A percentile compares a stretch with the other conserved stretches of the same genome.
Evolutionary conservation across 2,888 invertebrate genomes (phyloP).

Genomic region (Podabrus alpinus): DNA sequence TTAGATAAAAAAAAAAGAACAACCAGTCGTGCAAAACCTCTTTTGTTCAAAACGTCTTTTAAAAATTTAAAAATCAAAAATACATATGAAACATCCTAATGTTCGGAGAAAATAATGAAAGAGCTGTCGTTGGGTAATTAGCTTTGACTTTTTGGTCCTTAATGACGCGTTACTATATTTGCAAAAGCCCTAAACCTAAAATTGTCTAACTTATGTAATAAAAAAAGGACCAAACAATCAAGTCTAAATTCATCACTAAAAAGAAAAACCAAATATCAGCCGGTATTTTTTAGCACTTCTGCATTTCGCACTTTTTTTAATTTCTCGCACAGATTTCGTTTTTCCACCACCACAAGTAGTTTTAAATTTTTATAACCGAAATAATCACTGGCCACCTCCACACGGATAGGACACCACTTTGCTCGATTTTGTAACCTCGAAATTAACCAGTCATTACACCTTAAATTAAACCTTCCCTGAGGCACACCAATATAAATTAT

Average conservation of each 20-base stretch:
- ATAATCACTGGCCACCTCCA: neutral
- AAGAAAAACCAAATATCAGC: slow-evolving; percentile 4
- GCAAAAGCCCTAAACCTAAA: neutral
- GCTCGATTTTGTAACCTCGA: neutral
- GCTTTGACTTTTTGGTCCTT: slow-evolving; percentile 33
- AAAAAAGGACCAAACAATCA: slow-evolving; percentile 30
- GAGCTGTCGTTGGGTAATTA: slow-evolving; percentile 33
- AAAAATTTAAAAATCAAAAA: neutral
- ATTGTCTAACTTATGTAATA: neutral
- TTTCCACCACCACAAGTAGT: neutral
- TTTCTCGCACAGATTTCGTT: neutral
- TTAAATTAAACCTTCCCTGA: neutral
- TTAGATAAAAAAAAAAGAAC: neutral
- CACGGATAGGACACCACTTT: neutral
- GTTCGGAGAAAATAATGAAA: slow-evolving; percentile 29
- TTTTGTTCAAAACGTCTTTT: neutral
- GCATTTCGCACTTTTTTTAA: neutral
- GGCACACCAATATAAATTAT: neutral
- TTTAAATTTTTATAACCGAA: neutral
- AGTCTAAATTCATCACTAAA: slow-evolving; percentile 24
- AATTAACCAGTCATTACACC: neutral
- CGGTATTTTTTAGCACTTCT: neutral
- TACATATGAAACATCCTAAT: slow-evolving; percentile 11
- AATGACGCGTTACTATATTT: slow-evolving; percentile 31
- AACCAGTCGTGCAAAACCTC: slow-evolving; percentile 6